Evolutionary conservation across 2,113 vertebrate species (phyloP), one percentile per base, ranked within the genome.

Genomic region (Gambusia holbrooki): DNA sequence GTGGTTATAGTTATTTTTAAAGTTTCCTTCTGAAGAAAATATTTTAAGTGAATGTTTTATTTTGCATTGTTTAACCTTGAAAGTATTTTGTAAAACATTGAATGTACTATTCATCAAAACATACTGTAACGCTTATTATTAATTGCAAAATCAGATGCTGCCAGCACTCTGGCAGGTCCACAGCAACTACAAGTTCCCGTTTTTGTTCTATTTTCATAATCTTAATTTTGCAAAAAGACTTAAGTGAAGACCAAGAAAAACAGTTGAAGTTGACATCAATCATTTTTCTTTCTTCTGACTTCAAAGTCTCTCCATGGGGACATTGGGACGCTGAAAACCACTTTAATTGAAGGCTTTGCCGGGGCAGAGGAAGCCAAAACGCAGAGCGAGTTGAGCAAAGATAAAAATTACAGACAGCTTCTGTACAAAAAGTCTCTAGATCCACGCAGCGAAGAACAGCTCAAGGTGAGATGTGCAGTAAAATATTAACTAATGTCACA

Each of bases 351-450:
- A 87, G 97, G 96, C 7, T 98, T 99, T 86, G 96, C 97, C 4
- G 97, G 96, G 6, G 94, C 95, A 0, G 96, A 98, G 80, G 98
- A 99, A 68, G 96, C 96, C 25, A 95, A 90, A 83, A 93, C 96
- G 28, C 97, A 97, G 84, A 95, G 93, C 0, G 95, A 96, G 69
- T 94, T 96, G 65, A 94, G 95, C 80, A 87, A 27, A 27, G 96
- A 97, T 84, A 93, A 84, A 0, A 93, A 93, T 0, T 99, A 99
- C 84, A 93, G 96, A 42, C 96, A 96, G 66, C 87, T 99, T 61
- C 94, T 99, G 9, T 98, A 97, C 84, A 97, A 97, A 91, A 97
- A 96, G 74, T 97, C 97, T 0, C 92, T 99, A 86, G 97, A 99
- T 75, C 98, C 98, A 19, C 96, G 95, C 84, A 97, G 96, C 4